Conservation (phyloP, 2,888 invertebrate genomes). For the Yponomeuta sedellus region DNA sequence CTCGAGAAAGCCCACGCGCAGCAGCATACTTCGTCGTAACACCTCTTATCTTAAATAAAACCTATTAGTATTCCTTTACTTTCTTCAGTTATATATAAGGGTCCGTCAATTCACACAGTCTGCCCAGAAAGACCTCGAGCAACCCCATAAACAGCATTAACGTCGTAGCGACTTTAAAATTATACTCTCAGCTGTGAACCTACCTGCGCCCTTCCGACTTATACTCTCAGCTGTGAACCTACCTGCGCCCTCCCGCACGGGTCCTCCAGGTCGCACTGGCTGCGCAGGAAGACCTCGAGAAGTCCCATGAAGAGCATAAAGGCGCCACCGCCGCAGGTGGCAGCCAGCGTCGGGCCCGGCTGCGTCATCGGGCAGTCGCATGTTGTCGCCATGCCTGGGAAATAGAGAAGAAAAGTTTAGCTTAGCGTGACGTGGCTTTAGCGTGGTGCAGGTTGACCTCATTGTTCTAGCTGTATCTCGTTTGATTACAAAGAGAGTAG, state of each 20-base stretch:
- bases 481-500: no score
- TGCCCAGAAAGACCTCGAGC: no score
- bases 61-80: no score
- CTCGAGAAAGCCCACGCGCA: not conserved
- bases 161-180: not conserved
- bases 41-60: no score
- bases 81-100: no score
- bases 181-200: not conserved
- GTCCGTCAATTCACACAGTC: no score
- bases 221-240: not conserved
- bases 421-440: no score
- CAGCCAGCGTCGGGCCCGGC: conserved; percentile 89
- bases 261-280: conserved; percentile 92
- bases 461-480: no score
- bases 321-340: conserved; percentile 88
- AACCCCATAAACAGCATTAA: no score
- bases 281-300: conserved; percentile 88
- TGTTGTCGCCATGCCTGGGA: conserved; percentile 67
- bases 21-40: not conserved
- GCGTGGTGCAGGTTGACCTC: no score
- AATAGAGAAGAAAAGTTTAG: no score
- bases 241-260: conserved; percentile 86
- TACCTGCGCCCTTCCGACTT: conserved; percentile 80
- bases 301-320: conserved; percentile 95
- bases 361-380: conserved; percentile 89